Conservation (phyloP, 2,888 invertebrate genomes). For the Dioctria linearis region DNA sequence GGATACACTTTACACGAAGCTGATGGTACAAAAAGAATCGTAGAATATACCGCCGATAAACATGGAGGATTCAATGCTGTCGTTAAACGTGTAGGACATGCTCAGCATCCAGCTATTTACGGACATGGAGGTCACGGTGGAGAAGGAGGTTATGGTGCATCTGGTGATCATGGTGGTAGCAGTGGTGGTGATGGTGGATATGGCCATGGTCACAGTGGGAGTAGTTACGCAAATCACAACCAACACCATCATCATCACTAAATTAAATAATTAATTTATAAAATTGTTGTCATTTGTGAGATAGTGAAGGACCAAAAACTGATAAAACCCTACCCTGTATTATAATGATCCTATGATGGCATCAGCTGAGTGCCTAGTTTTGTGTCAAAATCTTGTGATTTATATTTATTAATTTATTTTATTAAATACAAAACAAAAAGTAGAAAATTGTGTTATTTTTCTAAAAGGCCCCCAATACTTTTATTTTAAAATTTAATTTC, state of each 20-base stretch:
- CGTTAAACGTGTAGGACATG: conserved; percentile 71
- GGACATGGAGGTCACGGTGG: conserved; percentile 58
- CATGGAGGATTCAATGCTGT: conserved; percentile 72
- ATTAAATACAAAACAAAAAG: conserved; percentile 1
- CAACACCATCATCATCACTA: conserved; percentile 45
- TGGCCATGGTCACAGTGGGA: conserved; percentile 22
- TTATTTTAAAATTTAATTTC: too few species aligned
- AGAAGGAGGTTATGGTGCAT: not conserved
- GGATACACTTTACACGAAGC: conserved; percentile 72
- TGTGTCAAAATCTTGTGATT: conserved; percentile 24
- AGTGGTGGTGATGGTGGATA: conserved; percentile 58
- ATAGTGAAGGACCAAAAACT: not conserved
- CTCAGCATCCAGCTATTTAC: conserved; percentile 63
- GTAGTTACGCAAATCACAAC: conserved; percentile 52
- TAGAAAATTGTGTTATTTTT: not conserved
- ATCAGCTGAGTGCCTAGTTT: not conserved
- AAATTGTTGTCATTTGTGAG: conserved; percentile 2
- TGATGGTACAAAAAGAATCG: conserved; percentile 72
- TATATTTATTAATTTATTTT: conserved; percentile 24
- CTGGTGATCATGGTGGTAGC: conserved; percentile 54
- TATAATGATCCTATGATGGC: too few species aligned
- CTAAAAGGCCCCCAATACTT: too few species aligned
- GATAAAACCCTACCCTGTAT: not conserved
- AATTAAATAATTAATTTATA: not conserved
- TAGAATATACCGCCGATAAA: conserved; percentile 72